Evolutionary conservation across 2,113 vertebrate genomes (phyloP).

Genomic region (Brienomyrus brachyistius): DNA sequence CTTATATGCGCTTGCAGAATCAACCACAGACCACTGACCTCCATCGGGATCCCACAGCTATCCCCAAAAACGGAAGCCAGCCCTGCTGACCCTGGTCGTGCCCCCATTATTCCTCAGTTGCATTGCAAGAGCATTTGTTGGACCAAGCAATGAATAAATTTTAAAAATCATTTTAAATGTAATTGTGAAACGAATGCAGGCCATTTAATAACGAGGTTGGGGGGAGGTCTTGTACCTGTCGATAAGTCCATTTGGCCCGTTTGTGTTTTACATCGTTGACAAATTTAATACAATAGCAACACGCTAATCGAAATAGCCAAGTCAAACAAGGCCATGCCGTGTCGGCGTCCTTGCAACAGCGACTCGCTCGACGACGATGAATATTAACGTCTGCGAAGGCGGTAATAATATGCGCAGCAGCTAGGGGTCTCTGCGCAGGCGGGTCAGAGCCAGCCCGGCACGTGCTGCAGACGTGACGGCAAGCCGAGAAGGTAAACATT

Average conservation of each 20-base stretch:
- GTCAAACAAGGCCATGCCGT: background rate
- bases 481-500: constrained; percentile 15
- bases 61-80: background rate
- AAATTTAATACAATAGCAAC: background rate
- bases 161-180: background rate
- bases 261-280: background rate
- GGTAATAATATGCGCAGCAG: background rate
- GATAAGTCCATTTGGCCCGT: background rate
- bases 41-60: background rate
- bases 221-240: background rate
- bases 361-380: background rate
- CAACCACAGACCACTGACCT: background rate
- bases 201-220: background rate
- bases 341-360: background rate
- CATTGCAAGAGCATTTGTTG: background rate
- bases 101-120: background rate
- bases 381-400: background rate
- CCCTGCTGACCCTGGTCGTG: background rate
- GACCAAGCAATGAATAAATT: background rate
- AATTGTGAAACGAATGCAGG: background rate
- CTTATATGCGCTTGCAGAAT: background rate
- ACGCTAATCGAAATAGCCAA: background rate
- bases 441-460: background rate
- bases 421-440: background rate
- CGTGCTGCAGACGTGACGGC: background rate